Base-by-base conservation (phyloP, 2,888 invertebrate genomes). In the Drosophila hamatofila region DNA sequence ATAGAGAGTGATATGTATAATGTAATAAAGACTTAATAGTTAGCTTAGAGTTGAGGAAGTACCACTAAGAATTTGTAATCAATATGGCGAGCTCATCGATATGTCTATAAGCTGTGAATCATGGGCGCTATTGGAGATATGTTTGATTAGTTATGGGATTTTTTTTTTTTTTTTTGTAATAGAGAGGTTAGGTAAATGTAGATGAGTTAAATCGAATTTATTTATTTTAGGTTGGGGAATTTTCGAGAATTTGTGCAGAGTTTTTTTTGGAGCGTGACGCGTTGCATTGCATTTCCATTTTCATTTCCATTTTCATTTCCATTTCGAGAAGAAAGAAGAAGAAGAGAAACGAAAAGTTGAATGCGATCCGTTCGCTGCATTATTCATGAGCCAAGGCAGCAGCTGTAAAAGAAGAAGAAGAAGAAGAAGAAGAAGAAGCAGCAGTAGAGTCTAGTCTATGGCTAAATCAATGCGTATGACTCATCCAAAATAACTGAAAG, bases 401-500 rank as follows among this genome's bases (percentile, higher is more conserved):
- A 49, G 51, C 16, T 14, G 49, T 1, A 6, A n/a, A 18, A 27
- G 48, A 30, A 27, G 30, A 27, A 18, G 27, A 48, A 25, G 27
- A 16, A 27, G 48, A 4, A 5, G 27, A 30, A 23, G 48, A 11
- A 49, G 27, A 12, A 46, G n/a, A 1, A 25, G 11, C 21, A 23
- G 27, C 16, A 27, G 49, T 3, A 11, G 27, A 48, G 35, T 35
- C 35, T 33, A 16, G 35, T 12, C 18, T 27, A 12, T 18, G 21
- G 25, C 30, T 21, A 52, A 73, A 55, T 46, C 75, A 63, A 63
- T 59, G 61, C 42, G 46, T 48, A 60, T 75, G 76, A 77, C 23
- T 78, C 78, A 75, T 63, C 37, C 30, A 14, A 49, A 8, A 30
- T 30, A 49, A 30, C n/a, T 8, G 23, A 23, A 44, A 44, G 44